Percentiles rank a stretch among this genome's conserved stretches.
These are phyloP conservation scores for Clitarchus hookeri DNA, from an alignment of 2,888 invertebrate genomes.

Conservation along the genomic window DNA sequence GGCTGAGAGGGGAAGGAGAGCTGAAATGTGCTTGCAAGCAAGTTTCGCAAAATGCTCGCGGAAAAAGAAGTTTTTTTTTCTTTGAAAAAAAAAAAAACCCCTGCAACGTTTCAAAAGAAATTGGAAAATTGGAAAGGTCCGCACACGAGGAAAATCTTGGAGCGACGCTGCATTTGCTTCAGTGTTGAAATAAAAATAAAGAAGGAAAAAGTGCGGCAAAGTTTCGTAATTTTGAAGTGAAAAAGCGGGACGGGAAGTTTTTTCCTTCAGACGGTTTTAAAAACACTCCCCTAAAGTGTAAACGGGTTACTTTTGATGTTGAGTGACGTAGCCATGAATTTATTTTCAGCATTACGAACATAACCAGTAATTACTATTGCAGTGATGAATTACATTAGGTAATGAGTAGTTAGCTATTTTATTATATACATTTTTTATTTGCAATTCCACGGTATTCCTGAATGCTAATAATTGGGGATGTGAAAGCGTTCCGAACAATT, in stretches of 20 bases:
- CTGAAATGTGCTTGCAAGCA: slow-evolving; percentile 16
- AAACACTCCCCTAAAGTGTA: background rate
- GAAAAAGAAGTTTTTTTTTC: too few species aligned
- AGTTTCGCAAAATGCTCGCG: slow-evolving; percentile 5
- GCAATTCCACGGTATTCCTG: too few species aligned
- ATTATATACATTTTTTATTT: too few species aligned
- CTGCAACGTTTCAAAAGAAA: slow-evolving; percentile 16
- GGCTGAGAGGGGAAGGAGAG: background rate
- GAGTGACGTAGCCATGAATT: too few species aligned
- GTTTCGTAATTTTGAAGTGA: background rate
- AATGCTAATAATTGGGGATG: too few species aligned
- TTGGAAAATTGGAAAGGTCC: background rate
- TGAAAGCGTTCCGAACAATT: too few species aligned
- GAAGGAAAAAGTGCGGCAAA: background rate
- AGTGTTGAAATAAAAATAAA: background rate
- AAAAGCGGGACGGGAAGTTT: background rate
- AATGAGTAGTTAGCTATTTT: too few species aligned
- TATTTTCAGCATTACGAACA: too few species aligned
- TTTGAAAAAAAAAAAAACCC: background rate
- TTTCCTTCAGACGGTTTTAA: background rate
- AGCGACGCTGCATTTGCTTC: background rate
- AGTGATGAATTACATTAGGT: too few species aligned
- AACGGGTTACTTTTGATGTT: too few species aligned
- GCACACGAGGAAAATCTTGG: background rate
- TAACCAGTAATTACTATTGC: too few species aligned